A percentile compares a stretch with the other conserved stretches of the same genome.
Conservation (phyloP, 1,140 invertebrate species). For the Asbolus verrucosus region DNA sequence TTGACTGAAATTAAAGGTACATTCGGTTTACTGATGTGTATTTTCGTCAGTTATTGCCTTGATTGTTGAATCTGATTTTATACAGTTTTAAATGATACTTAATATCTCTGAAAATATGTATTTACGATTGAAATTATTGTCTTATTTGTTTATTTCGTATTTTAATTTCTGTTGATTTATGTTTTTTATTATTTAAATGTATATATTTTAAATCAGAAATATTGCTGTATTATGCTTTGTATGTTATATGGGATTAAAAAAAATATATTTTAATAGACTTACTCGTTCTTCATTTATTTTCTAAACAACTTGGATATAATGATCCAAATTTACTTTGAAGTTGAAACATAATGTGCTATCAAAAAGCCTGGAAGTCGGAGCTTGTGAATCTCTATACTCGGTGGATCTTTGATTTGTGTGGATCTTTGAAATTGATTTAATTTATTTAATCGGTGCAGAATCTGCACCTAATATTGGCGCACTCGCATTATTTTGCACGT, state of each 20-base stretch:
- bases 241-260: constrained; percentile 37
- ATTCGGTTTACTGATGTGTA: not conserved
- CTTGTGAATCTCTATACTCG: too few species aligned
- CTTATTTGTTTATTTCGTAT: not conserved
- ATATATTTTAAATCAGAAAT: constrained; percentile 40
- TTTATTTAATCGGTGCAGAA: too few species aligned
- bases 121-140: constrained; percentile 3
- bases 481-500: too few species aligned
- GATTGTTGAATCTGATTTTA: constrained; percentile 6
- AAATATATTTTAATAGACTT: constrained; percentile 26
- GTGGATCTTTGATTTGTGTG: too few species aligned
- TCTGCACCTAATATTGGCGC: too few species aligned
- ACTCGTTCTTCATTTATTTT: constrained; percentile 17
- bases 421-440: too few species aligned
- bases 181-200: constrained; percentile 28
- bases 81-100: constrained; percentile 8
- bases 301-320: too few species aligned
- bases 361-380: too few species aligned
- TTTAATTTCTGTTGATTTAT: constrained; percentile 11
- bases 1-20: not conserved
- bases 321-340: too few species aligned
- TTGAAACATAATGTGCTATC: too few species aligned
- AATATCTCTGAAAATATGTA: constrained; percentile 2
- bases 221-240: constrained; percentile 41
- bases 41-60: not conserved